Evolutionary conservation across 2,113 vertebrate genomes (phyloP).

Genomic region (Amia ocellicauda): DNA sequence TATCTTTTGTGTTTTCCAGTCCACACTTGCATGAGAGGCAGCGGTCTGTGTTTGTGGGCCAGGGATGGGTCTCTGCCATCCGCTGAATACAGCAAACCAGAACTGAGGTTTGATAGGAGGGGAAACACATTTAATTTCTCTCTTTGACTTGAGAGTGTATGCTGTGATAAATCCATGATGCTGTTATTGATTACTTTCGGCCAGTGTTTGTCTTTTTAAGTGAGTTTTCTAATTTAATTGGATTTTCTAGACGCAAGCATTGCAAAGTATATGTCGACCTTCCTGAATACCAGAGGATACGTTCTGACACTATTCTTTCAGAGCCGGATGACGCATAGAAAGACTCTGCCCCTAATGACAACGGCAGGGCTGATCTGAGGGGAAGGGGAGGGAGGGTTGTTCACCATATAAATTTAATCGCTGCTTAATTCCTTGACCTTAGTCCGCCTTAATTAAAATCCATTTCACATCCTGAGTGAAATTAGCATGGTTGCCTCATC

Average conservation of each 20-base stretch:
- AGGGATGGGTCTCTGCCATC: neutral
- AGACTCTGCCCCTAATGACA: neutral
- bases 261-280: neutral
- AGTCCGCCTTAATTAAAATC: neutral
- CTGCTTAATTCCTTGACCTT: neutral
- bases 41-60: neutral
- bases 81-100: no score
- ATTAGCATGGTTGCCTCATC: neutral
- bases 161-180: no score
- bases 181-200: no score
- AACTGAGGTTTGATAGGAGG: no score
- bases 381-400: no score
- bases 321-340: neutral
- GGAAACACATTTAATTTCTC: no score
- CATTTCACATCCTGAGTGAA: neutral
- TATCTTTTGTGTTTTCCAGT: no score
- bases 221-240: conserved; percentile 5
- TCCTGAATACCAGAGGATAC: neutral
- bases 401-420: neutral
- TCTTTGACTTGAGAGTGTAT: no score
- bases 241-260: neutral
- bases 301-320: neutral
- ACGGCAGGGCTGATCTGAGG: neutral
- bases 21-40: neutral
- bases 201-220: no score